Conservation (phyloP, 2,113 vertebrate species). For the Catharus bicknelli region DNA sequence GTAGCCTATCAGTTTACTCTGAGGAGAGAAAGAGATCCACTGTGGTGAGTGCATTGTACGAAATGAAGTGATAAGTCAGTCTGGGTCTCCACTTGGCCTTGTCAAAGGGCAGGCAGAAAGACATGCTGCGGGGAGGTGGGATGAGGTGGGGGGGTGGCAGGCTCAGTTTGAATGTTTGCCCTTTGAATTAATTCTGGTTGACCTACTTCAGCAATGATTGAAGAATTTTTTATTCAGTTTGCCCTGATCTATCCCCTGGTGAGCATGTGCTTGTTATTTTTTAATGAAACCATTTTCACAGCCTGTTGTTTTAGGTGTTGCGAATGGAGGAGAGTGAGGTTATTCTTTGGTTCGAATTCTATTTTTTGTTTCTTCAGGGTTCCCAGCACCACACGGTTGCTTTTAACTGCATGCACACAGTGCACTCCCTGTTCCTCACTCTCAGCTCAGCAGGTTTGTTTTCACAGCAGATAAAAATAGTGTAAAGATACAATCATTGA, state of each 20-base stretch:
- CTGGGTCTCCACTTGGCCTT: conserved; percentile 20
- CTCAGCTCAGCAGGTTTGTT: conserved; percentile 25
- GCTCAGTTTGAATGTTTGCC: conserved; percentile 80
- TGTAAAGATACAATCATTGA: not conserved
- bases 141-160: not conserved
- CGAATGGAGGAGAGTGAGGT: conserved; percentile 18
- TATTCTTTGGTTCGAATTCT: conserved; percentile 30
- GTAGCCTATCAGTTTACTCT: not conserved
- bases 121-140: not conserved
- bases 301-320: conserved; percentile 74
- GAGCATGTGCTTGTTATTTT: conserved; percentile 76
- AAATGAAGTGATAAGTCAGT: conserved; percentile 46
- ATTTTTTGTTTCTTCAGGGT: conserved; percentile 46
- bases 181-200: conserved; percentile 91
- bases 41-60: not conserved
- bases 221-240: conserved; percentile 75
- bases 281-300: conserved; percentile 79
- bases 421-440: not conserved
- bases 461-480: conserved; percentile 50
- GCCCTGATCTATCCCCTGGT: conserved; percentile 71
- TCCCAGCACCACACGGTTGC: not conserved
- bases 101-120: conserved; percentile 51
- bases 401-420: not conserved
- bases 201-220: conserved; percentile 89
- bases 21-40: not conserved